These are phyloP conservation scores for Spinibarbus caldwelli DNA, from an alignment of 2,797 vertebrate genomes.

Conservation along the genomic window DNA sequence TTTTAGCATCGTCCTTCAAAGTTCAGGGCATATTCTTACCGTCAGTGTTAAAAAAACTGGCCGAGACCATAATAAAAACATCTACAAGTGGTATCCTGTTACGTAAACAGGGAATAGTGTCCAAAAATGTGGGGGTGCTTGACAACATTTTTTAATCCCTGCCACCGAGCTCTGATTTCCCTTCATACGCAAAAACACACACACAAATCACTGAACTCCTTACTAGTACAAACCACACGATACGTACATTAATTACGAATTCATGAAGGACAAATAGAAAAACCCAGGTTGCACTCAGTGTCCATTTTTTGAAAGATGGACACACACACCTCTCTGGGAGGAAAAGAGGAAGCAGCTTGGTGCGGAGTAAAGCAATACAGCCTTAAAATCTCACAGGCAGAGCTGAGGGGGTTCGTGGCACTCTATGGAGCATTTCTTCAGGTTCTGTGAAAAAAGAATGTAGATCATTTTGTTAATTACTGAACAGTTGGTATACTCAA, in stretches of 20 bases:
- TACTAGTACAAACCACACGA: background rate
- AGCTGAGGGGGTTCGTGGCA: slow-evolving; percentile 69
- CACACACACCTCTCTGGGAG: slow-evolving; percentile 1
- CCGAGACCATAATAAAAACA: background rate
- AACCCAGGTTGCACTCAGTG: slow-evolving; percentile 15
- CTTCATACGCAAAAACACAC: background rate
- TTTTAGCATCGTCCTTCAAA: background rate
- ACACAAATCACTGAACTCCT: background rate
- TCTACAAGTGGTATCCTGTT: slow-evolving; percentile 10
- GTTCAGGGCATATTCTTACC: slow-evolving; percentile 17
- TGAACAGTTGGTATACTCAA: background rate
- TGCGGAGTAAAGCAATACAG: slow-evolving; percentile 9
- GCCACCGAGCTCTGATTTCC: slow-evolving; percentile 8
- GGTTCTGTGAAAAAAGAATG: slow-evolving; percentile 69
- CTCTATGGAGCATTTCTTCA: slow-evolving; percentile 69
- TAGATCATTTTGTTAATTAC: background rate
- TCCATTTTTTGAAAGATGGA: background rate
- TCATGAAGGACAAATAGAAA: background rate
- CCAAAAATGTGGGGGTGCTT: background rate
- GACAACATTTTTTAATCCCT: background rate
- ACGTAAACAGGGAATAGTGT: slow-evolving; percentile 26
- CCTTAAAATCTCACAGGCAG: slow-evolving; percentile 65
- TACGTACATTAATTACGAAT: background rate
- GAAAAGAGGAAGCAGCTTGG: slow-evolving; percentile 13
- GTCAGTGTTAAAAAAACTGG: background rate